A percentile compares a stretch with the other conserved stretches of the same genome.
Evolutionary conservation across 2,113 vertebrate genomes (phyloP).

Genomic region (Uria lomvia): DNA sequence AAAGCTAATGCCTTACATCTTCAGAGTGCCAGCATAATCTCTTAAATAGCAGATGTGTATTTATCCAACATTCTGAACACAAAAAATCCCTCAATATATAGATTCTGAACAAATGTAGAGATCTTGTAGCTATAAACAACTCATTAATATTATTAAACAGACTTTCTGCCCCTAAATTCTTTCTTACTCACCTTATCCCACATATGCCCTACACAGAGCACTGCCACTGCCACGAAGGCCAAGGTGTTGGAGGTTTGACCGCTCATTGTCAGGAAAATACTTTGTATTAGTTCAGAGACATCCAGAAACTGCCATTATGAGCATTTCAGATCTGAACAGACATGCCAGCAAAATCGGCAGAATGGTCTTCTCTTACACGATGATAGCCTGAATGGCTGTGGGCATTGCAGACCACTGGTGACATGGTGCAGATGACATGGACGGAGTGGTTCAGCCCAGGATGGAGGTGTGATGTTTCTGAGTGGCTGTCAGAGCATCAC

Average conservation of each 20-base stretch:
- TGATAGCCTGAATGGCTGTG: background rate
- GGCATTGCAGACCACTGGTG: background rate
- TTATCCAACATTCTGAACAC: fast-evolving
- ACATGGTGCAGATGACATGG: background rate
- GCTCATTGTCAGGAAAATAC: background rate
- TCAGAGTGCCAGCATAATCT: background rate
- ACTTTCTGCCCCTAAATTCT: background rate
- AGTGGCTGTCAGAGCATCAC: background rate
- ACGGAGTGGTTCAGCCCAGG: background rate
- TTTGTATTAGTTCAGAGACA: background rate
- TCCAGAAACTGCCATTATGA: background rate
- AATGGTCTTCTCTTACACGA: background rate
- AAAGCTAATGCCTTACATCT: background rate
- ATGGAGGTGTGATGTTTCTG: background rate
- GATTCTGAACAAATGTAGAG: background rate
- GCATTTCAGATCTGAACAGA: background rate
- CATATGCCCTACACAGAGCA: background rate
- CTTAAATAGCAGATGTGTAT: background rate
- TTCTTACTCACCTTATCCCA: background rate
- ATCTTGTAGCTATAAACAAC: background rate
- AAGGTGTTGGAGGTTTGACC: background rate
- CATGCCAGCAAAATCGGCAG: background rate
- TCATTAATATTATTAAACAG: background rate
- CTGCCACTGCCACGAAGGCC: background rate
- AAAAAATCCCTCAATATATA: background rate